Conservation (phyloP, 2,888 invertebrate species). For the Actias luna region DNA sequence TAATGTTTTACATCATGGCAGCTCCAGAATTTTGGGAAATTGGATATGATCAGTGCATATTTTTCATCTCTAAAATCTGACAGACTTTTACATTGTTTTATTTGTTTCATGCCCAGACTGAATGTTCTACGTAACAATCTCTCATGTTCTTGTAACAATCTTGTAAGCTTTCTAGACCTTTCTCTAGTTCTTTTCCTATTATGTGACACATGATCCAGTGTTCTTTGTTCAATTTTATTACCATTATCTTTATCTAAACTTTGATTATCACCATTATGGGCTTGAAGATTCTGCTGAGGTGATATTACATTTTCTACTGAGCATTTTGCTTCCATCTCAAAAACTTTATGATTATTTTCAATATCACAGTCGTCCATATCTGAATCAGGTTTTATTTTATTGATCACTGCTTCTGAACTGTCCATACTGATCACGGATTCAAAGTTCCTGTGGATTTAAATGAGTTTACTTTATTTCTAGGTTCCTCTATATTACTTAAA, state of each 20-base stretch:
- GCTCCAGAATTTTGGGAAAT: constrained; percentile 36
- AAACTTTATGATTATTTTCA: neutral
- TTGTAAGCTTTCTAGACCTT: neutral
- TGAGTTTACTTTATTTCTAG: no score
- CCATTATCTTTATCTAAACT: neutral
- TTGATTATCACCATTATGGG: neutral
- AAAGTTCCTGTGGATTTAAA: neutral
- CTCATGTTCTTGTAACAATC: neutral
- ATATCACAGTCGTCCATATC: neutral
- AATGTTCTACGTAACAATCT: neutral
- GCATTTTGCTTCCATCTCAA: neutral
- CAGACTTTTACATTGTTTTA: neutral
- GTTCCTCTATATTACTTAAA: no score
- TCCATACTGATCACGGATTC: neutral
- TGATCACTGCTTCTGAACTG: neutral
- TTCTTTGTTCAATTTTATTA: neutral
- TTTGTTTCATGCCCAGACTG: neutral
- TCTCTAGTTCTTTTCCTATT: constrained; percentile 3
- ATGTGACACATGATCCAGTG: neutral
- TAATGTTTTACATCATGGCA: constrained; percentile 39
- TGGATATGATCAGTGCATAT: constrained; percentile 32
- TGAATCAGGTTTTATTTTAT: neutral
- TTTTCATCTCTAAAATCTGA: constrained; percentile 21
- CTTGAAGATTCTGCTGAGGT: neutral
- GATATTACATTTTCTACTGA: neutral